Conservation (phyloP, 2,888 invertebrate genomes). For the Tinea pellionella region DNA sequence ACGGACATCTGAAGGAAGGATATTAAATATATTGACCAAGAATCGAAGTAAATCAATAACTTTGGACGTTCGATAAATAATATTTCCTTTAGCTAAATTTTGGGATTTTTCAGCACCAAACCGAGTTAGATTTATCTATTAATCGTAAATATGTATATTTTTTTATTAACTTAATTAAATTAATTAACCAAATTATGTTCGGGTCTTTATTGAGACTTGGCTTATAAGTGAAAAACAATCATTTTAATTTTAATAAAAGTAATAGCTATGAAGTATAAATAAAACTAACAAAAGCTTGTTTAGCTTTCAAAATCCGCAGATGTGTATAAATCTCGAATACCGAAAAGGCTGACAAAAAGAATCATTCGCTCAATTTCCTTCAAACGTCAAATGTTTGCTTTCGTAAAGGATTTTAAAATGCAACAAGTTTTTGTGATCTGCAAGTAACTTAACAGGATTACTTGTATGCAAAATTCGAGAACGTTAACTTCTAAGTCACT, state of each 20-base stretch:
- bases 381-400: conserved; percentile 64
- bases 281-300: background rate
- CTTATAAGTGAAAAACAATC: too few relatives aligned
- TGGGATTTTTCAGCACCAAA: too few relatives aligned
- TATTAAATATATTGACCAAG: conserved; percentile 54
- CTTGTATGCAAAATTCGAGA: conserved; percentile 50
- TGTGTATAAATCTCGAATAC: conserved; percentile 10
- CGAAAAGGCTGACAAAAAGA: conserved; percentile 10
- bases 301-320: conserved; percentile 6
- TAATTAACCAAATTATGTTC: too few relatives aligned
- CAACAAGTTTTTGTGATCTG: conserved; percentile 54
- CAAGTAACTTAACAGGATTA: conserved; percentile 43
- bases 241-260: background rate
- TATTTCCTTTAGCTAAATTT: background rate
- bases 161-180: too few relatives aligned
- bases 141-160: too few relatives aligned
- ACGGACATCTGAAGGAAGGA: conserved; percentile 44
- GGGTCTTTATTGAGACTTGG: too few relatives aligned
- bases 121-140: too few relatives aligned
- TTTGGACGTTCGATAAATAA: background rate
- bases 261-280: background rate
- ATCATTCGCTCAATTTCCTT: conserved; percentile 54
- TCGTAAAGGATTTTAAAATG: conserved; percentile 64
- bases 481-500: conserved; percentile 20
- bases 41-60: conserved; percentile 57